Evolutionary conservation across 2,797 vertebrate species (phyloP).

Genomic region (Luscinia luscinia): DNA sequence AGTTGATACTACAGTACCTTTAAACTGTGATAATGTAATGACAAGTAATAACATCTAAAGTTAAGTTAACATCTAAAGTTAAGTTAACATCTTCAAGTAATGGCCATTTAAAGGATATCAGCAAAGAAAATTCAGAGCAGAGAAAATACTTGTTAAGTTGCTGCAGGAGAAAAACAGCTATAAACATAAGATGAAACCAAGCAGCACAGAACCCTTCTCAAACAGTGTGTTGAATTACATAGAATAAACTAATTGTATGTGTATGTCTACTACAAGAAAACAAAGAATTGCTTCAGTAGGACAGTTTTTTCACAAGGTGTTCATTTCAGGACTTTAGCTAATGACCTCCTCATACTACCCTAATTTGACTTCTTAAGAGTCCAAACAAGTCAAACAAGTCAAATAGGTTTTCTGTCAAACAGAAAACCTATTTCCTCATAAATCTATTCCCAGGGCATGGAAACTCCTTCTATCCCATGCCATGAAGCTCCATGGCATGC

Average conservation of each 20-base stretch:
- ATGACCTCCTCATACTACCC: not conserved
- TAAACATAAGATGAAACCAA: not conserved
- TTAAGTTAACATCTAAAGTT: too few species aligned
- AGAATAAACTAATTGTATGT: not conserved
- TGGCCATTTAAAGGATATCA: not conserved
- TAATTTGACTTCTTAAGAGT: not conserved
- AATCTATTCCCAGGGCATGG: not conserved
- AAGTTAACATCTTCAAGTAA: not conserved
- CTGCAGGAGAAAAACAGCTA: not conserved
- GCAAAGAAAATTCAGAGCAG: not conserved
- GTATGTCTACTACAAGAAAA: not conserved
- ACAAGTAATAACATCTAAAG: not conserved
- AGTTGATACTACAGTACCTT: not conserved
- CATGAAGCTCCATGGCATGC: not conserved
- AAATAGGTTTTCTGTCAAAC: not conserved
- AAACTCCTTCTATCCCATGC: not conserved
- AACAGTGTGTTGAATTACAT: not conserved
- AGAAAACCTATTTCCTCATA: not conserved
- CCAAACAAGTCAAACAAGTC: not conserved
- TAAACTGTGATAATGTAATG: not conserved
- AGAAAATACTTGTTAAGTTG: not conserved
- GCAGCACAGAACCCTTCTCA: not conserved
- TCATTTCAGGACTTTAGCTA: not conserved
- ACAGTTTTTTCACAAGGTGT: not conserved
- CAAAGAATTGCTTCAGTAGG: not conserved